phyloP scores from a whole-genome alignment of 2,888 invertebrate species.

The Gibbula magus region DNA sequence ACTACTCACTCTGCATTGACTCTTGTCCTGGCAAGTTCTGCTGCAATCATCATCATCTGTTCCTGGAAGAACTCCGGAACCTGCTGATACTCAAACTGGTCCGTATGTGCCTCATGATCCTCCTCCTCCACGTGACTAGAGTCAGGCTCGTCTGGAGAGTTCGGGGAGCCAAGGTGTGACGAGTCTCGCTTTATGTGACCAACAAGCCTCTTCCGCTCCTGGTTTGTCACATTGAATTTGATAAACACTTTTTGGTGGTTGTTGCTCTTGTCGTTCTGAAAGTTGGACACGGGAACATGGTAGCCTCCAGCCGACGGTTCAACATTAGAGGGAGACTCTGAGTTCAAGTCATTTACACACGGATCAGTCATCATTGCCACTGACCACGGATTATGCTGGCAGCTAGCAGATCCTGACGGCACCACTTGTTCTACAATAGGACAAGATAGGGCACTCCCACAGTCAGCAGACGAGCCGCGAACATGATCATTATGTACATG shows the following conservation, averaged over 20 bases:
- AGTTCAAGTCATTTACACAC: conserved; percentile 32
- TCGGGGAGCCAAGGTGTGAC: not conserved
- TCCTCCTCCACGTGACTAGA: conserved; percentile 19
- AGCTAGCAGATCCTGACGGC: conserved; percentile 10
- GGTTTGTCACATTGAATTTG: conserved; percentile 50
- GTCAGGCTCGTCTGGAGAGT: not conserved
- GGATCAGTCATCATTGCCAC: not conserved
- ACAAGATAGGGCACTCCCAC: not conserved
- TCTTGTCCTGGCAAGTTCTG: conserved; percentile 4
- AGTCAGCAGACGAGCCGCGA: not conserved
- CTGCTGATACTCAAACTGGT: conserved; percentile 6
- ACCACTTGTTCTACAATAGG: not conserved
- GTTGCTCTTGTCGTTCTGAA: conserved; percentile 66
- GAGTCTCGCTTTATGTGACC: conserved; percentile 13
- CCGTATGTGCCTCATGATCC: not conserved
- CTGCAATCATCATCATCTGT: conserved; percentile 21
- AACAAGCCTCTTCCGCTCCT: conserved; percentile 25
- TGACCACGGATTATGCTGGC: conserved; percentile 10
- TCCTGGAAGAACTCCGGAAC: conserved; percentile 11
- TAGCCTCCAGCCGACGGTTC: conserved; percentile 32
- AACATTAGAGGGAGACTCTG: conserved; percentile 24
- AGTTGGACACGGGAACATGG: conserved; percentile 55
- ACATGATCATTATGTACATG: not conserved
- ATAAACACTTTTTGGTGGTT: conserved; percentile 62
- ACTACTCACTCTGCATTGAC: conserved; percentile 11